phyloP scores from a whole-genome alignment of 2,113 vertebrate genomes.

The Callionymus lyra region DNA sequence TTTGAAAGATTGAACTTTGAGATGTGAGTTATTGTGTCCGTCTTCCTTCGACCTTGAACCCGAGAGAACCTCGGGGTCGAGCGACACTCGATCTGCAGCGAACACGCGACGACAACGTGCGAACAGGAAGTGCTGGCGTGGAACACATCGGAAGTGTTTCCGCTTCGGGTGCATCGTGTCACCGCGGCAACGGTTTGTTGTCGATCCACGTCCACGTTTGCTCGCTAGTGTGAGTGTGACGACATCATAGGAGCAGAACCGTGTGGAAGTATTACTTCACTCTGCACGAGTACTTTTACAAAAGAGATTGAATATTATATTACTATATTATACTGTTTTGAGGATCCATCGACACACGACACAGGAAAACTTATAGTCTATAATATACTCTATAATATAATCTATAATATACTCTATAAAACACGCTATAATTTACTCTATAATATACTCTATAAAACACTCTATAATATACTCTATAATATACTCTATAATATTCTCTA shows the following conservation, averaged over 20 bases:
- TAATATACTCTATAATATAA: no score
- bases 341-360: no score
- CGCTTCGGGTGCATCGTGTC: slow-evolving; percentile 38
- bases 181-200: slow-evolving; percentile 22
- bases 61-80: slow-evolving; percentile 31
- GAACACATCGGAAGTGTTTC: slow-evolving; percentile 56
- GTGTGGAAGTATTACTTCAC: background rate
- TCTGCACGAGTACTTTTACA: no score
- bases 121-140: slow-evolving; percentile 52
- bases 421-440: no score
- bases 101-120: slow-evolving; percentile 58
- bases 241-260: slow-evolving; percentile 1
- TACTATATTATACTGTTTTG: no score
- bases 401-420: no score
- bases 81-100: slow-evolving; percentile 44
- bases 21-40: slow-evolving; percentile 18
- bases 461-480: no score
- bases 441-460: no score
- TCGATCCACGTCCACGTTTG: slow-evolving; percentile 3
- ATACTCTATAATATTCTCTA: no score
- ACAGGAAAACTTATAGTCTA: no score
- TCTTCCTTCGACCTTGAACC: slow-evolving; percentile 50
- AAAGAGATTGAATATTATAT: no score
- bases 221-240: background rate
- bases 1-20: no score